phyloP scores from a whole-genome alignment of 23 tunicate genomes.

The Styela clava region DNA sequence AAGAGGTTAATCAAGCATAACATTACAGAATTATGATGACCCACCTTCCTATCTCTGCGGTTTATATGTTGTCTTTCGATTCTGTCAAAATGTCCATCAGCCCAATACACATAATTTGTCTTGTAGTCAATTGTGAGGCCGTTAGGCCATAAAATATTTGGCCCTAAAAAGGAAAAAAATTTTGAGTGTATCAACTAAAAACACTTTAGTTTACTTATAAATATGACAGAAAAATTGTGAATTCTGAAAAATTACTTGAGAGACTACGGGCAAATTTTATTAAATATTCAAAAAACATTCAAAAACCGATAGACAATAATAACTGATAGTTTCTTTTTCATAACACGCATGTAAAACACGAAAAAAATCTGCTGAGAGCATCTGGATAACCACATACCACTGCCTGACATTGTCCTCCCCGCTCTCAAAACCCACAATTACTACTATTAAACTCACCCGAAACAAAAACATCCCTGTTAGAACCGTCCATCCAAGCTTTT shows the following conservation, averaged over 20 bases:
- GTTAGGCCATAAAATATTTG: constrained; percentile 38
- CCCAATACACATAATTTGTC: constrained; percentile 37
- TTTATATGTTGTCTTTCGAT: constrained; percentile 40
- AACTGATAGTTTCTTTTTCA: too few species aligned
- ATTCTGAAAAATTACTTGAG: too few species aligned
- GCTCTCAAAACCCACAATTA: not conserved
- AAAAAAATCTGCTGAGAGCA: too few species aligned
- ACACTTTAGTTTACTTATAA: not conserved
- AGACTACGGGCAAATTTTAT: too few species aligned
- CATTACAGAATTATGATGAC: too few species aligned
- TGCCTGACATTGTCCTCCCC: not conserved
- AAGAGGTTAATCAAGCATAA: too few species aligned
- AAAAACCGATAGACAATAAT: too few species aligned
- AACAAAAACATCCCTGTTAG: constrained; percentile 9
- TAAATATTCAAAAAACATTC: too few species aligned
- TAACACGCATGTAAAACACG: too few species aligned
- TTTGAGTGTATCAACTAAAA: not conserved
- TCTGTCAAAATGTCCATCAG: constrained; percentile 39
- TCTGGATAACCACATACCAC: too few species aligned
- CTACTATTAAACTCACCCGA: constrained; percentile 12
- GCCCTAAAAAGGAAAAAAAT: not conserved
- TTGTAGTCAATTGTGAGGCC: constrained; percentile 47
- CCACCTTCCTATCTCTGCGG: constrained; percentile 28
- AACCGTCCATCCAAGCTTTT: constrained; percentile 45
- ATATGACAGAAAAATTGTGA: not conserved